Conservation (phyloP, 2,797 vertebrate species). For the Sebastes oblongus region DNA sequence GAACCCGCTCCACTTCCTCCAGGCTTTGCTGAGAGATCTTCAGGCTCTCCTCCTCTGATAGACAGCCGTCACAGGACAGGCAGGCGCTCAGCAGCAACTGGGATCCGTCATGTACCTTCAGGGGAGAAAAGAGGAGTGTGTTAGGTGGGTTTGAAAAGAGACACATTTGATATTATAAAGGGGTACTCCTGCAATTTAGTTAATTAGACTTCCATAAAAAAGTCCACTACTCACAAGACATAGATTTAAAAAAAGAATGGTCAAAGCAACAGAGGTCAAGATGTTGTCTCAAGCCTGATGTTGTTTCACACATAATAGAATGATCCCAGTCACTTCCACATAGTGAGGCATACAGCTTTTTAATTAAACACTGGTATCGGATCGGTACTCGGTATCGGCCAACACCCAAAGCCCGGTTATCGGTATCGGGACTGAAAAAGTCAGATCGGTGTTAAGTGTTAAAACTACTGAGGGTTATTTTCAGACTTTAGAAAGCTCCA, state of each 20-base stretch:
- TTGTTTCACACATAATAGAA: too few species aligned
- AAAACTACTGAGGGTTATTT: background rate
- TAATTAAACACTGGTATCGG: too few species aligned
- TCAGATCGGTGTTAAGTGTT: background rate
- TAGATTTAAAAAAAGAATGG: background rate
- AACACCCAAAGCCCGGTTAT: too few species aligned
- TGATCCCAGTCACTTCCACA: too few species aligned
- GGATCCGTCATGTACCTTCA: conserved; percentile 82
- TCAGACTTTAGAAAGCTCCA: background rate
- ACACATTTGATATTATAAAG: background rate
- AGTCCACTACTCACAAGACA: background rate
- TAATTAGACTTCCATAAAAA: background rate
- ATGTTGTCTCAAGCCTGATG: too few species aligned
- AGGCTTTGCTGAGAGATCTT: conserved; percentile 92
- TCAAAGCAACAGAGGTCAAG: background rate
- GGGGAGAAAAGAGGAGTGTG: background rate
- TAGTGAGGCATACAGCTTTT: too few species aligned
- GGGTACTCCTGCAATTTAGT: background rate
- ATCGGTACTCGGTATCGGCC: too few species aligned
- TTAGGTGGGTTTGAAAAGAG: background rate
- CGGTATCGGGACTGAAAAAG: too few species aligned
- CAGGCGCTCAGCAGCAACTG: conserved; percentile 92
- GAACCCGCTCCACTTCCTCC: conserved; percentile 85
- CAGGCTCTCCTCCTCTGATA: conserved; percentile 88
- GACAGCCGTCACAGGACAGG: conserved; percentile 92